phyloP scores from a whole-genome alignment of 1,140 invertebrate species.

The Steinernema khuongi region DNA sequence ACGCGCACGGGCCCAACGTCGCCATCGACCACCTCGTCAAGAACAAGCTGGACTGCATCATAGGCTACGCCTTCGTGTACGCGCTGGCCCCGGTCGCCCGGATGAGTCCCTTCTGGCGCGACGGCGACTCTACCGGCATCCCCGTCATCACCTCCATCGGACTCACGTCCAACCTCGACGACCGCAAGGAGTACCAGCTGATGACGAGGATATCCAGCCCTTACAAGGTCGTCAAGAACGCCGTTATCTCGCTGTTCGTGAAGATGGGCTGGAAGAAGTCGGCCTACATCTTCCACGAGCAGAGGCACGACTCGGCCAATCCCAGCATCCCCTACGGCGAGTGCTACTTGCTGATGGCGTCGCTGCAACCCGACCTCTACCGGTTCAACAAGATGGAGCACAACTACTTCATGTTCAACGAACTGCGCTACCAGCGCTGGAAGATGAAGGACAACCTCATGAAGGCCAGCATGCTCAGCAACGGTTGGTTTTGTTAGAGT shows the following conservation, averaged over 20 bases:
- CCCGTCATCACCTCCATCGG: slow-evolving; percentile 79
- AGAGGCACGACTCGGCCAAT: slow-evolving; percentile 23
- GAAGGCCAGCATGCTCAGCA: slow-evolving; percentile 39
- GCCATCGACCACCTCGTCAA: slow-evolving; percentile 51
- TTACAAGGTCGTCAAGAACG: slow-evolving; percentile 69
- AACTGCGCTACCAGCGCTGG: slow-evolving; percentile 7
- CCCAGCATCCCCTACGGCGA: slow-evolving; percentile 47
- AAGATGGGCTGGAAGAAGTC: slow-evolving; percentile 67
- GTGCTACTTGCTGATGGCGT: slow-evolving; percentile 53
- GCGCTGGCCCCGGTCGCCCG: slow-evolving; percentile 54
- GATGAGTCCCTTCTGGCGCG: slow-evolving; percentile 53
- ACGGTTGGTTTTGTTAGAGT: slow-evolving; percentile 32
- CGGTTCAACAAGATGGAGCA: slow-evolving; percentile 35
- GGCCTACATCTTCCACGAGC: slow-evolving; percentile 65
- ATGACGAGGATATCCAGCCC: slow-evolving; percentile 79
- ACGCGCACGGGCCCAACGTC: slow-evolving; percentile 56
- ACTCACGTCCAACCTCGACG: slow-evolving; percentile 71
- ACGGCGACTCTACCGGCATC: slow-evolving; percentile 47
- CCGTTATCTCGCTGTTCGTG: slow-evolving; percentile 67
- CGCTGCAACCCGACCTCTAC: slow-evolving; percentile 36
- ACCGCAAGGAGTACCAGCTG: slow-evolving; percentile 68
- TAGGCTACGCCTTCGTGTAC: slow-evolving; percentile 59
- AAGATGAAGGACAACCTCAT: slow-evolving; percentile 37
- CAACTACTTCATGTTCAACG: slow-evolving; percentile 46
- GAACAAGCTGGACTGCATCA: slow-evolving; percentile 53